Evolutionary conservation across 2,888 invertebrate species (phyloP), one percentile per base, ranked within the genome.

Genomic region (Heliconius cydno): DNA sequence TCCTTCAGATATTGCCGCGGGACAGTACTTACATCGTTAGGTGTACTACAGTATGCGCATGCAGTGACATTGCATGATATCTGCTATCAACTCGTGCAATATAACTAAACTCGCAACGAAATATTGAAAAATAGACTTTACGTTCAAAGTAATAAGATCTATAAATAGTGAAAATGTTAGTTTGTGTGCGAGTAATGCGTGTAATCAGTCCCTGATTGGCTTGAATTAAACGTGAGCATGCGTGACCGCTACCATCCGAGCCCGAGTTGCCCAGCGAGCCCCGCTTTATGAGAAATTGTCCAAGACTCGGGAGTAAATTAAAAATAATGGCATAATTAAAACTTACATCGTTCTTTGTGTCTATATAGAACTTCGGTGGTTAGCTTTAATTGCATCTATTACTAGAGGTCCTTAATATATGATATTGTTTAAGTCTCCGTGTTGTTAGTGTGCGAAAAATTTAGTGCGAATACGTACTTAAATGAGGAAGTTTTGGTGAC

Each of bases 191-290:
- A 86, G 85, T 94, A 94, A 94, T 93, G 93, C 94, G 93, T 94
- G 93, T 94, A 94, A 94, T 94, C 93, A 94, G 90, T 86, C 90
- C 89, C 90, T 94, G 94, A 94, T 94, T 94, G 94, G 94, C 90
- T 92, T 92, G 94, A 94, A 94, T 94, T 94, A 94, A 94, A 94
- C 94, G 94, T 89, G 90, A 82, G 91, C 91, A 94, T 94, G 94
- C 94, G 94, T 94, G 94, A 92, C 94, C 86, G 91, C 93, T 92
- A 91, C 94, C 92, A 92, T 90, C 91, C 89, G 88, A 89, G 88
- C 90, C 91, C 89, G 88, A 89, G 88, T 86, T 88, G 88, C 86
- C 86, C 87, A 83, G 73, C 85, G 87, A 88, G 86, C 83, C 88
- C 87, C 88, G 87, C 86, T 88, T 91, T 90, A 92, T 91, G 93